Conservation (phyloP, 2,888 invertebrate species). For the Limnephilus auricula region DNA sequence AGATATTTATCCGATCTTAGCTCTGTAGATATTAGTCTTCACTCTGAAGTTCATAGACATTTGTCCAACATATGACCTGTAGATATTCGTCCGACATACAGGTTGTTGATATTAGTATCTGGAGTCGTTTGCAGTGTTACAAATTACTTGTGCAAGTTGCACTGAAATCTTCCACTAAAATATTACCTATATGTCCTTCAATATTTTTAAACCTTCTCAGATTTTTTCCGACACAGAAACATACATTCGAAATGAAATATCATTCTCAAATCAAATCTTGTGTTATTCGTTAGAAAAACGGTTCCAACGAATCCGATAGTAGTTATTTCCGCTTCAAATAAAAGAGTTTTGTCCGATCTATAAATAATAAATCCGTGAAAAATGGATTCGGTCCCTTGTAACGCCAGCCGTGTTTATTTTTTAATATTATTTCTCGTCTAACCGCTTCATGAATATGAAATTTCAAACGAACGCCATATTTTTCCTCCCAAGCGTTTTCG, state of each 20-base stretch:
- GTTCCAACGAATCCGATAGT: neutral
- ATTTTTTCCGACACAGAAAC: neutral
- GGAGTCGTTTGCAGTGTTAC: no score
- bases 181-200: neutral
- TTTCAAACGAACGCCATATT: neutral
- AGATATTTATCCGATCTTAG: no score
- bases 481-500: neutral
- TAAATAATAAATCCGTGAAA: neutral
- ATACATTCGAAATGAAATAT: neutral
- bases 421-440: neutral
- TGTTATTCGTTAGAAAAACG: neutral
- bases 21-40: no score
- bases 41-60: no score
- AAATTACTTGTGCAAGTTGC: no score
- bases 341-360: neutral
- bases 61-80: no score
- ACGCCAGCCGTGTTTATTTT: neutral
- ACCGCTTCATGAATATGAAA: slow-evolving; percentile 2
- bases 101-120: no score
- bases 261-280: neutral
- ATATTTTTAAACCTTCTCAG: neutral
- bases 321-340: neutral
- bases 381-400: neutral
- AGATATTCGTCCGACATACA: no score
- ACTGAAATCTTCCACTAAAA: no score